phyloP scores from a whole-genome alignment of 2,888 invertebrate genomes.

The Dasysyrphus albostriatus region DNA sequence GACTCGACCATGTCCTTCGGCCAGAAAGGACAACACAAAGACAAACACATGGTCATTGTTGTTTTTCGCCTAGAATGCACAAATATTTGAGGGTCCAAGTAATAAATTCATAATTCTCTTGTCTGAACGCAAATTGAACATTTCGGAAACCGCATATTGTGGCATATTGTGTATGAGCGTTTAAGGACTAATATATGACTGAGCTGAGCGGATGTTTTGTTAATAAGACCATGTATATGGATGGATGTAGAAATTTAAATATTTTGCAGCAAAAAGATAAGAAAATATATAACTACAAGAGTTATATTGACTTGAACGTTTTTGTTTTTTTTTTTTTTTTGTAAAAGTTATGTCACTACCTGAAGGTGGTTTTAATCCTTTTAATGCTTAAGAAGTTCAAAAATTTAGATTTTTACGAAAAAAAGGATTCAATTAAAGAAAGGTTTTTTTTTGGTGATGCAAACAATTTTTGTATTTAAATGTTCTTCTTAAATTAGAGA shows the following conservation, averaged over 20 bases:
- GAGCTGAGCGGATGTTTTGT: not conserved
- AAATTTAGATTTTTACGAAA: too few species aligned
- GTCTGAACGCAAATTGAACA: slow-evolving; percentile 70
- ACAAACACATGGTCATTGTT: slow-evolving; percentile 35
- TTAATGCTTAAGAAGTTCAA: too few species aligned
- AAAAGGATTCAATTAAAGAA: too few species aligned
- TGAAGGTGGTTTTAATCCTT: too few species aligned
- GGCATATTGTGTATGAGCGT: slow-evolving; percentile 35
- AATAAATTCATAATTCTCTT: slow-evolving; percentile 74
- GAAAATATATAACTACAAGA: too few species aligned
- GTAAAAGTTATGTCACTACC: too few species aligned
- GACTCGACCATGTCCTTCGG: not conserved
- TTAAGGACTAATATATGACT: not conserved
- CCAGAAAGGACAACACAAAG: slow-evolving; percentile 3
- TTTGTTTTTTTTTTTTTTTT: too few species aligned
- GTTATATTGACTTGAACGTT: too few species aligned
- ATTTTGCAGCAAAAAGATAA: not conserved
- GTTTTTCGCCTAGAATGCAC: slow-evolving; percentile 60
- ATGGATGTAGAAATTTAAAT: not conserved
- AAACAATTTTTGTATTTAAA: too few species aligned
- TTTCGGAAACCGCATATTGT: slow-evolving; percentile 73
- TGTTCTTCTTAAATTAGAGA: too few species aligned
- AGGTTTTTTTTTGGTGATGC: too few species aligned
- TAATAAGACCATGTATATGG: not conserved
- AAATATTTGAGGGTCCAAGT: slow-evolving; percentile 70